Conservation (phyloP, 1,140 invertebrate species). For the Brachionus rotundiformis region DNA sequence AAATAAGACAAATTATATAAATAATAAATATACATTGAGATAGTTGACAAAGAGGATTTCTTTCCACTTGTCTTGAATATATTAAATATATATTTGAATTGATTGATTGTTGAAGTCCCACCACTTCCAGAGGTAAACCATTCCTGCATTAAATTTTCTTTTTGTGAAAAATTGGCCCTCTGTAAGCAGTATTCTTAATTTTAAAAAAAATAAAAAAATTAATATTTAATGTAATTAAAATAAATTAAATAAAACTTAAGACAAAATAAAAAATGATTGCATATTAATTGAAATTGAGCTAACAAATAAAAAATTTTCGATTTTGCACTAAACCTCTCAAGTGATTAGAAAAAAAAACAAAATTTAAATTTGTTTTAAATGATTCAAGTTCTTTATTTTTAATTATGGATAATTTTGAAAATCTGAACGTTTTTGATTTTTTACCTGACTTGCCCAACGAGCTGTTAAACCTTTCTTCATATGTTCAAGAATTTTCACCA, state of each 20-base stretch:
- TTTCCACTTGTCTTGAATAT: too few relatives aligned
- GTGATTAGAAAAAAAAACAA: neutral
- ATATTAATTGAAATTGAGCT: neutral
- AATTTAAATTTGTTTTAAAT: neutral
- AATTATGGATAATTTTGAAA: slow-evolving; percentile 17
- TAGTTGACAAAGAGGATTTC: too few relatives aligned
- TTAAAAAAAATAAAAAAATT: too few relatives aligned
- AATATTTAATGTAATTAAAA: neutral
- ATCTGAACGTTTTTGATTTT: neutral
- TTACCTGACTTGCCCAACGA: slow-evolving; percentile 8
- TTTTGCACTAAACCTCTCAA: neutral
- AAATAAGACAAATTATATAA: too few relatives aligned
- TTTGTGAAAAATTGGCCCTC: too few relatives aligned
- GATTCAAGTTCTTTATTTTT: neutral
- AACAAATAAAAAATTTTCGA: neutral
- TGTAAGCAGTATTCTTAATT: too few relatives aligned
- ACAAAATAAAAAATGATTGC: neutral
- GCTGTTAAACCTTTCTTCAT: neutral
- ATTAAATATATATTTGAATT: too few relatives aligned
- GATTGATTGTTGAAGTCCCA: too few relatives aligned
- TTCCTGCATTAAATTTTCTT: too few relatives aligned
- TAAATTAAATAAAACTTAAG: neutral
- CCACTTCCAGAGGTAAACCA: too few relatives aligned
- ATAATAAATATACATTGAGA: too few relatives aligned
- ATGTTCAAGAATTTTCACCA: neutral